phyloP scores from a whole-genome alignment of 2,113 vertebrate species.

The Paedocypris sp. region DNA sequence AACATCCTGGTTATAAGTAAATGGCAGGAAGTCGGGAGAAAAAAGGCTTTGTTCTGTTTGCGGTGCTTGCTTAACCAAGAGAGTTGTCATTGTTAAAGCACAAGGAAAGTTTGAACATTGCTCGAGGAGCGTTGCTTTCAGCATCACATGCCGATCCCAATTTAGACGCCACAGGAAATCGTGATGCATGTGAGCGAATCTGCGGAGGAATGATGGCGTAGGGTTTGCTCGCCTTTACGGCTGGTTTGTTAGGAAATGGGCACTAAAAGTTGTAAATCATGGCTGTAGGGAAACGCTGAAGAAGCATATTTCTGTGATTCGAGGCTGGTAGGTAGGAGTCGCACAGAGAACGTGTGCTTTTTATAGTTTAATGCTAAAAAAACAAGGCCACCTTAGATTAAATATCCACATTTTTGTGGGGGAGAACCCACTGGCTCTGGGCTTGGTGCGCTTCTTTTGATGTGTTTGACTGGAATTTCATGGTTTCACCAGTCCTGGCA shows the following conservation, averaged over 20 bases:
- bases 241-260: not conserved
- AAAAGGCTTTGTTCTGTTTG: constrained; percentile 4
- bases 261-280: constrained; percentile 9
- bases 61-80: not conserved
- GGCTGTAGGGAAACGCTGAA: constrained; percentile 9
- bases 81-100: not conserved
- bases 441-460: constrained; percentile 31
- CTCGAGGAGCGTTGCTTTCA: not conserved
- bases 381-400: constrained; percentile 17
- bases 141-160: not conserved
- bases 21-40: constrained; percentile 5
- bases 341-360: constrained; percentile 2
- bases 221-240: not conserved
- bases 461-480: constrained; percentile 24
- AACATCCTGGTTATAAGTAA: constrained; percentile 10
- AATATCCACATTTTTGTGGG: constrained; percentile 28
- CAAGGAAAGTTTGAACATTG: not conserved
- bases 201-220: not conserved
- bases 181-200: constrained; percentile 1
- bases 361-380: constrained; percentile 20
- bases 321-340: constrained; percentile 12
- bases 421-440: constrained; percentile 9
- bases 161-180: constrained; percentile 10
- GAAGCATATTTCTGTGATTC: constrained; percentile 12
- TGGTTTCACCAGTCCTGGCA: constrained; percentile 20